phyloP scores from a whole-genome alignment of 2,888 invertebrate species.

The Trachelus tabidus region DNA sequence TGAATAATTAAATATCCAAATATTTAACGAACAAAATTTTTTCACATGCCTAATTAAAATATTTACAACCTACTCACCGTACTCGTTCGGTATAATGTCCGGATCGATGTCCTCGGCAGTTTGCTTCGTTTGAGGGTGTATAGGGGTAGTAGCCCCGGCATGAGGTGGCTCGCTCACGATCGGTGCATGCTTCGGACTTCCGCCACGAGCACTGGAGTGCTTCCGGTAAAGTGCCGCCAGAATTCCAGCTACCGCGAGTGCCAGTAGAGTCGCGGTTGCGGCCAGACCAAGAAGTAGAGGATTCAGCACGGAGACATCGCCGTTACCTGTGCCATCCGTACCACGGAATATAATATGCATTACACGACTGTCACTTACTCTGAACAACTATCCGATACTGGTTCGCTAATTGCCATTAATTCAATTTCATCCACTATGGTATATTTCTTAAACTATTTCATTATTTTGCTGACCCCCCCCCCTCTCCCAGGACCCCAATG shows the following conservation, averaged over 20 bases:
- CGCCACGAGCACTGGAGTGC: constrained; percentile 53
- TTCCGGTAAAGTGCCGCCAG: constrained; percentile 78
- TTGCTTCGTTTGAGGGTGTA: constrained; percentile 69
- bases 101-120: constrained; percentile 81
- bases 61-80: constrained; percentile 72
- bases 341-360: neutral
- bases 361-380: neutral
- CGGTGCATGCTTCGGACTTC: constrained; percentile 61
- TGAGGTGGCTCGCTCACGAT: constrained; percentile 60
- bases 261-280: constrained; percentile 80
- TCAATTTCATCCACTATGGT: neutral
- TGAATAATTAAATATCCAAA: neutral
- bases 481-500: too few species aligned
- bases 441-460: neutral
- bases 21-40: neutral
- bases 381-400: neutral
- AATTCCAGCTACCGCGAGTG: constrained; percentile 81
- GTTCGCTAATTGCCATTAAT: neutral
- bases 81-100: constrained; percentile 89
- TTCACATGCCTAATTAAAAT: neutral
- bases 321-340: constrained; percentile 25
- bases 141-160: constrained; percentile 64
- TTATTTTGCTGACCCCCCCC: neutral
- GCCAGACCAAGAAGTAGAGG: constrained; percentile 82
- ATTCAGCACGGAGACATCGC: constrained; percentile 68